Percentiles rank a stretch among this genome's conserved stretches.
These are phyloP conservation scores for Raja brachyura DNA, from an alignment of 2,113 vertebrate genomes.

Conservation along the genomic window DNA sequence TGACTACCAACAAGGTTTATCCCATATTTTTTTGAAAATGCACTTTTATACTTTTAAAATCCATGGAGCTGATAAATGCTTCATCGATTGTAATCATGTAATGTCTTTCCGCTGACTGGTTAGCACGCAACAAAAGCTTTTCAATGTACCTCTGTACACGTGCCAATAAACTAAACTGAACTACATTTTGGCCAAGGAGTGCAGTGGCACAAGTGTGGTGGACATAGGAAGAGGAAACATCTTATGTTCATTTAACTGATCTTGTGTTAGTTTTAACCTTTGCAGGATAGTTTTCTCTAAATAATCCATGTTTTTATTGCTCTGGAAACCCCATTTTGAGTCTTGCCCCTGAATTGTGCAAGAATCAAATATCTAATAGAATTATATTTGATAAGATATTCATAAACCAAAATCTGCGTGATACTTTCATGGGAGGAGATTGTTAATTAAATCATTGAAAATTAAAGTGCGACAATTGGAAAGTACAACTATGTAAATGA, in stretches of 20 bases:
- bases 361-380: not conserved
- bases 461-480: not conserved
- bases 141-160: too few relatives aligned
- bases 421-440: not conserved
- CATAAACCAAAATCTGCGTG: not conserved
- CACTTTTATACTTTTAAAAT: conserved; percentile 93
- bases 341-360: too few relatives aligned
- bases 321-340: not conserved
- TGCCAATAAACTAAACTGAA: too few relatives aligned
- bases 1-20: too few relatives aligned
- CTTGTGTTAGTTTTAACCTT: not conserved
- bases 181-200: conserved; percentile 77
- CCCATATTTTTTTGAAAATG: conserved; percentile 45
- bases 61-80: conserved; percentile 97
- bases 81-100: conserved; percentile 55
- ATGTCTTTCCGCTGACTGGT: too few relatives aligned
- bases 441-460: not conserved
- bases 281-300: not conserved
- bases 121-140: too few relatives aligned
- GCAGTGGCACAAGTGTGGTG: too few relatives aligned
- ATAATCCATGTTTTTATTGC: not conserved
- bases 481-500: not conserved
- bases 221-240: not conserved
- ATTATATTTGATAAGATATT: not conserved
- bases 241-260: not conserved